These are phyloP conservation scores for Mastomys coucha DNA, from an alignment of 2,113 vertebrate species.

Conservation along the genomic window DNA sequence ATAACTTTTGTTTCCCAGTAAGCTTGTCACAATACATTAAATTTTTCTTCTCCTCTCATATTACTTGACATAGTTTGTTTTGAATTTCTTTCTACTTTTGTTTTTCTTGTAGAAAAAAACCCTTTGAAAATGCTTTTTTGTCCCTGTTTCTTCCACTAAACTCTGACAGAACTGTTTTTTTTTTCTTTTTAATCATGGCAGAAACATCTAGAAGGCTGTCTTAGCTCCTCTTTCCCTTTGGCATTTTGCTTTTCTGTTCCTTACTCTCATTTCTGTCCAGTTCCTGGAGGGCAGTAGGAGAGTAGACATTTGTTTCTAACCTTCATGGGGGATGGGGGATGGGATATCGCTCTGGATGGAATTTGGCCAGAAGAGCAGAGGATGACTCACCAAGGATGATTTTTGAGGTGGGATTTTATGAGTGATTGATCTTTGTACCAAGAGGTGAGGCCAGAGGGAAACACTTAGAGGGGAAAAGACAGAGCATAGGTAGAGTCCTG, in stretches of 20 bases:
- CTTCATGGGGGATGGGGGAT: not conserved
- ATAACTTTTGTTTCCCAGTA: not conserved
- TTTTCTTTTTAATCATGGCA: not conserved
- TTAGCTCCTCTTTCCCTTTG: not conserved
- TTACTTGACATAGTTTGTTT: not conserved
- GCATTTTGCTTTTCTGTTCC: not conserved
- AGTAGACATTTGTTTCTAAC: not conserved
- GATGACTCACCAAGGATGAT: not conserved
- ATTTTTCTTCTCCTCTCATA: not conserved
- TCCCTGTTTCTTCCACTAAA: not conserved
- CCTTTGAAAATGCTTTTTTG: not conserved
- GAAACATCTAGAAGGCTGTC: not conserved
- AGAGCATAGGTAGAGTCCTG: not conserved
- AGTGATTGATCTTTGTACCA: not conserved
- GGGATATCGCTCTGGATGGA: not conserved
- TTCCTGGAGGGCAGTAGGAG: not conserved
- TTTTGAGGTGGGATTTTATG: not conserved
- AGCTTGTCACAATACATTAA: not conserved
- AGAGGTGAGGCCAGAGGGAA: not conserved
- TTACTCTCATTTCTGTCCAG: not conserved
- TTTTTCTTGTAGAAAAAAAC: not conserved
- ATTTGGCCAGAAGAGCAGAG: not conserved
- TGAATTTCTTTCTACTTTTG: not conserved
- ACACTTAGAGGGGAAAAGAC: accelerated
- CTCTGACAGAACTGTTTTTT: not conserved